A percentile compares a stretch with the other conserved stretches of the same genome.
Evolutionary conservation across 2,888 invertebrate genomes (phyloP).

Genomic region (Drosophila parthenogenetica): DNA sequence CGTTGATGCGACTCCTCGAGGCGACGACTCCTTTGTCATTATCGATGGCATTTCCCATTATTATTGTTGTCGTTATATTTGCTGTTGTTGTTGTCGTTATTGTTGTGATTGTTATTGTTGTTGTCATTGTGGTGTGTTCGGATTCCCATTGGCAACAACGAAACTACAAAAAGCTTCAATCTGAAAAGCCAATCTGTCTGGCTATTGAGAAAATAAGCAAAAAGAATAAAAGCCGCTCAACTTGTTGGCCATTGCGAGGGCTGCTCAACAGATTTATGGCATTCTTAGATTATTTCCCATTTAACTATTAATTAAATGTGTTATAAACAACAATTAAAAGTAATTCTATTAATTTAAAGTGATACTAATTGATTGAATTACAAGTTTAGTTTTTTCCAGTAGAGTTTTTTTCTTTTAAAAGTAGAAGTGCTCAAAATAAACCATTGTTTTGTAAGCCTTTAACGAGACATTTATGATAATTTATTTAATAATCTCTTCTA

Average conservation of each 20-base stretch:
- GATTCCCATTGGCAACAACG: conserved; percentile 42
- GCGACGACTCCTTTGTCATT: conserved; percentile 56
- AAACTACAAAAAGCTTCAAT: conserved; percentile 49
- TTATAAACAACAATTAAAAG: background rate
- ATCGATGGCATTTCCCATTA: conserved; percentile 61
- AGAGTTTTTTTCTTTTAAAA: too few relatives aligned
- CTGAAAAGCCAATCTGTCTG: conserved; percentile 64
- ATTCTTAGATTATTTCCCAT: background rate
- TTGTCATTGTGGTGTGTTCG: conserved; percentile 34
- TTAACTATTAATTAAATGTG: background rate
- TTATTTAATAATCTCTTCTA: too few relatives aligned
- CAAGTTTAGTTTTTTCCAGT: too few relatives aligned
- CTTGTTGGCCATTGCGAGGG: conserved; percentile 47
- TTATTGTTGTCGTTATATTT: conserved; percentile 49
- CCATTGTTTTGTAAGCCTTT: too few relatives aligned
- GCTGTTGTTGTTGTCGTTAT: conserved; percentile 28
- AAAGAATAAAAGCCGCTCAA: conserved; percentile 29
- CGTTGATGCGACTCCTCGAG: conserved; percentile 20
- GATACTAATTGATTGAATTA: too few relatives aligned
- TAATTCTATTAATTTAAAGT: background rate
- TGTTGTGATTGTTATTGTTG: conserved; percentile 16
- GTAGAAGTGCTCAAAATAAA: too few relatives aligned
- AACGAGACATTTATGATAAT: too few relatives aligned
- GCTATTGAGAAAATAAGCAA: conserved; percentile 31
- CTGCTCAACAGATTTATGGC: background rate